A percentile compares a stretch with the other conserved stretches of the same genome.
Evolutionary conservation across 2,113 vertebrate genomes (phyloP).

Genomic region (Lepidothrix coronata): DNA sequence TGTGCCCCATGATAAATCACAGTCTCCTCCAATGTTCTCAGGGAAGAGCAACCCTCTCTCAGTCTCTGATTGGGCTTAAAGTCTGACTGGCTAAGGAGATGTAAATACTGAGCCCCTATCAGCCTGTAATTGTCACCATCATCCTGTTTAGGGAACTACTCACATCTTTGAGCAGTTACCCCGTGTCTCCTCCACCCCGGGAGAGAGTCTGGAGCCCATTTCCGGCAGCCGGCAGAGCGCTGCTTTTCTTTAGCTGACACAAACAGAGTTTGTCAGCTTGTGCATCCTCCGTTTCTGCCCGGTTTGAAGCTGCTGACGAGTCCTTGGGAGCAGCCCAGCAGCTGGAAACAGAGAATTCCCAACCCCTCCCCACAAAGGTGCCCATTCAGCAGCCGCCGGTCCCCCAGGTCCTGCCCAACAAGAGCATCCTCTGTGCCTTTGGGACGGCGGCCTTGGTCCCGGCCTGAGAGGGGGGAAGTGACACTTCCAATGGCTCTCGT

Average conservation of each 20-base stretch:
- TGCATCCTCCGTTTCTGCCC: slow-evolving; percentile 58
- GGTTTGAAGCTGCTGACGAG: not conserved
- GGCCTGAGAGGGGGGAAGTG: not conserved
- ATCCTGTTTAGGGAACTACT: slow-evolving; percentile 25
- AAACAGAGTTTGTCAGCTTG: slow-evolving; percentile 71
- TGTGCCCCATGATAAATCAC: slow-evolving; percentile 64
- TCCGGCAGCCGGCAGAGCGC: slow-evolving; percentile 55
- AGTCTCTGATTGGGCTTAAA: not conserved
- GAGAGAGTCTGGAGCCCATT: slow-evolving; percentile 73
- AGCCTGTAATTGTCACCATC: slow-evolving; percentile 60
- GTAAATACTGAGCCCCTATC: slow-evolving; percentile 7
- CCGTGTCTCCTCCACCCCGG: slow-evolving; percentile 41
- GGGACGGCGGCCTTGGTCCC: not conserved
- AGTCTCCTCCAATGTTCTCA: not conserved
- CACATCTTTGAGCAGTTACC: slow-evolving; percentile 64
- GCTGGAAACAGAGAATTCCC: not conserved
- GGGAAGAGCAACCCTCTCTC: not conserved
- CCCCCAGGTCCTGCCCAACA: not conserved
- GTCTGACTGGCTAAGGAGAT: not conserved
- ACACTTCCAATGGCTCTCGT: not conserved
- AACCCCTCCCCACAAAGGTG: not conserved
- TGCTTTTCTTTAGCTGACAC: slow-evolving; percentile 55
- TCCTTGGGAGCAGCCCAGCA: slow-evolving; percentile 5
- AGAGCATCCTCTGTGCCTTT: slow-evolving; percentile 40
- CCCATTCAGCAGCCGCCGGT: not conserved